Base-by-base conservation (phyloP, 2,888 invertebrate genomes). In the Agrotis ipsilon region DNA sequence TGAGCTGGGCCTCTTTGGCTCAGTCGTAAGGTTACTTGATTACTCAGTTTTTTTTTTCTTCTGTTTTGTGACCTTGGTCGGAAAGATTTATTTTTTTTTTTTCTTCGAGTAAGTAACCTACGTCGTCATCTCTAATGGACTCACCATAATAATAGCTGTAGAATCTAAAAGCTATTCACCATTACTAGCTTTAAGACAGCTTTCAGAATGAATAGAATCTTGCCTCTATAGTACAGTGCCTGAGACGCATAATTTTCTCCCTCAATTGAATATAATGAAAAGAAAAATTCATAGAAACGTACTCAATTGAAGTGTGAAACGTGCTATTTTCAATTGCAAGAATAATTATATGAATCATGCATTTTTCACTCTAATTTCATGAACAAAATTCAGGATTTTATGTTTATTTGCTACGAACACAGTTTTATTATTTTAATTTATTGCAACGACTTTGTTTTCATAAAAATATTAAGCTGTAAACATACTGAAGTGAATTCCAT, bases 181-280 rank as follows among this genome's bases (percentile, higher is more conserved):
- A 64, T 64, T 19, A 52, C 46, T 72, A 61, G 55, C 45, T n/a
- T 58, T 19, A 61, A 68, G 48, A 64, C 67, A 64, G 49, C 46
- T 27, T n/a, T 61, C 32, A 54, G 57, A 68, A 72, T 68, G 71
- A 72, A 82, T 74, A 80, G 68, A 73, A 76, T 65, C 66, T 68
- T 52, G 51, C 51, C n/a, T 58, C 55, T 51, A 74, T 48, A 71
- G 66, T 69, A 51, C 11, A 65, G 60, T 61, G 71, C 81, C 69
- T 80, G 72, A 62, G 13, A 70, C 55, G 75, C 69, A 82, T 83
- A 82, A 72, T 73, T 73, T 80, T 49, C 69, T 51, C 45, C 6
- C 14, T 57, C 55, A 73, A 80, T 80, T 49, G 75, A 62, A 69
- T 70, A 59, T 63, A 60, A 71, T 73, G 62, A 78, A 73, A 70